Base-by-base conservation (phyloP, 2,113 vertebrate genomes). In the Catharus minimus region DNA sequence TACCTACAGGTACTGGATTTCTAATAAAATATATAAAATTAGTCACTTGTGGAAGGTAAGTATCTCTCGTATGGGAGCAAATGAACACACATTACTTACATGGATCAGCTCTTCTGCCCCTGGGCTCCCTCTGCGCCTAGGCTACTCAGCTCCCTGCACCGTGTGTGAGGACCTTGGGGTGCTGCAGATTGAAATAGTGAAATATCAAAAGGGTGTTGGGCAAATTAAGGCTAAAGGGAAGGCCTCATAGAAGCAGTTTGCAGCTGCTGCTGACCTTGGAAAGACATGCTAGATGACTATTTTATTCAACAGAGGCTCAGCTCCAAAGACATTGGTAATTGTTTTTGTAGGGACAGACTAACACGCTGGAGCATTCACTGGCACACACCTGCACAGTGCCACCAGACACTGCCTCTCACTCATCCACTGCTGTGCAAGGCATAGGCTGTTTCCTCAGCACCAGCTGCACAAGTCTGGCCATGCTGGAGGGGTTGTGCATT, bases 391-490 rank as follows among this genome's bases (percentile, higher is more conserved):
- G 9, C 11, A 6, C 3, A 86, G 30, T 33, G 14, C 8, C 47
- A 23, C 17, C 28, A 62, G 33, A 5, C 28, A 15, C 16, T 13
- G 9, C 15, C 21, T 79, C 20, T 82, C 49, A 28, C 28, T 56
- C 32, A 57, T 5, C 33, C 18, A 7, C 13, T 44, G 53, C 22
- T 53, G 22, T 56, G 19, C 32, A 55, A 60, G n/a, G 21, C 68
- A 44, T 0, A 27, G 20, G 4, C 19, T 74, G 32, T 32, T 44
- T 26, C 8, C 38, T 62, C 57, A 64, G 53, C 53, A 56, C 24
- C 17, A 60, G 15, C 28, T 80, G 39, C 13, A 26, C 18, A 20
- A 38, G 26, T 28, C 13, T 64, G 56, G 27, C 7, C 0, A 0
- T 32, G 36, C 52, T 23, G 33, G 19, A 41, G 4, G 14, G 10